A percentile compares a stretch with the other conserved stretches of the same genome.
phyloP scores from a whole-genome alignment of 2,113 vertebrate genomes.

The Talpa occidentalis region DNA sequence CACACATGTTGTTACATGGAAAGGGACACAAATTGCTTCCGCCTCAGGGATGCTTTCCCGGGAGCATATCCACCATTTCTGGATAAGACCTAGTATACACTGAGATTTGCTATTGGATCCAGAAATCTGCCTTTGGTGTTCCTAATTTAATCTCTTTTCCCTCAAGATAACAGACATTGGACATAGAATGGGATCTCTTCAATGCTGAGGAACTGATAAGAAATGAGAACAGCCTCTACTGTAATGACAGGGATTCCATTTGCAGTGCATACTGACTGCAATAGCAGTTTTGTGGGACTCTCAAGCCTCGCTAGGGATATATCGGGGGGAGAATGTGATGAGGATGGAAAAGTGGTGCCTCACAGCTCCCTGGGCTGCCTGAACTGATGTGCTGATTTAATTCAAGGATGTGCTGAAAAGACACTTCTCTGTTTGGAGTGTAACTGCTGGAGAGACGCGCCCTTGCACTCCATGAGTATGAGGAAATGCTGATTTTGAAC shows the following conservation, averaged over 20 bases:
- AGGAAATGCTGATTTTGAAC: not conserved
- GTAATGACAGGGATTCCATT: not conserved
- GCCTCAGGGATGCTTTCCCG: not conserved
- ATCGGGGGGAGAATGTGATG: constrained; percentile 28
- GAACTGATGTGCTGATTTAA: constrained; percentile 28
- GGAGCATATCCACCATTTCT: not conserved
- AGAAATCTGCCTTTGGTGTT: not conserved
- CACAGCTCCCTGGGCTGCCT: not conserved
- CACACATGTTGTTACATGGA: not conserved
- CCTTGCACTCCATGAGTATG: not conserved
- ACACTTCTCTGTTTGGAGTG: not conserved
- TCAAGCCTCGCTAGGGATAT: not conserved
- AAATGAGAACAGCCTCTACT: not conserved
- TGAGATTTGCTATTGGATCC: not conserved
- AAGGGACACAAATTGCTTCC: not conserved
- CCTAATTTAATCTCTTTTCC: not conserved
- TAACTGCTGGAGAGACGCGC: not conserved
- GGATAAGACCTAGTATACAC: not conserved
- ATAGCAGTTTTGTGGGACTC: constrained; percentile 10
- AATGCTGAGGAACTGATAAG: not conserved
- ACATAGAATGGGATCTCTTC: not conserved
- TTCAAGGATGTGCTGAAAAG: constrained; percentile 50
- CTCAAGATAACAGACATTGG: not conserved
- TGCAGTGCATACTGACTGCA: not conserved
- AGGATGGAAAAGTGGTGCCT: not conserved